Base-by-base conservation (phyloP, 2,113 vertebrate genomes). In the Alethe diademata region DNA sequence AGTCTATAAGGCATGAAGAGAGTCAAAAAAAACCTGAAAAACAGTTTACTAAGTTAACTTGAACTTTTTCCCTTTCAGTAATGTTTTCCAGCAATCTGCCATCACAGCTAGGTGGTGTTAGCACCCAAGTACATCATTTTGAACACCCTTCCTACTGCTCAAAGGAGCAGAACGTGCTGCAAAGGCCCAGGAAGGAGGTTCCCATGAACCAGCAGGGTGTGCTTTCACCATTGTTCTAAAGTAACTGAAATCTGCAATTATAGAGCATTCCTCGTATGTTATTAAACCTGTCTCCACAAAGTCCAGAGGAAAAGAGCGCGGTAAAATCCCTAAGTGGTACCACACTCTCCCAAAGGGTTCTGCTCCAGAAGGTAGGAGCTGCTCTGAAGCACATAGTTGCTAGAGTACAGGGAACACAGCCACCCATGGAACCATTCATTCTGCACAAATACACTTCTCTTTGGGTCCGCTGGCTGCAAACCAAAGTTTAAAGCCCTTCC, bases 281-380 rank as follows among this genome's bases (percentile, higher is more conserved):
- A 42, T 29, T 48, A 50, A 64, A 38, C 43, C 50, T 9, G 6
- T 25, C 45, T 18, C 33, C 54, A 40, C 22, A 24, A 51, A 48
- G 66, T 4, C 24, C 82, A 36, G 33, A 61, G 82, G 25, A 43
- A 57, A 65, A 61, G 13, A 0, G 3, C 1, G 1, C 0, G 17
- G 67, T 40, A 31, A 60, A 61, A 48, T 7, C 67, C 60, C 17
- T 1, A 2, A 48, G 58, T 2, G 42, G 19, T 3, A 11, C 26
- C 54, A 5, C 13, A 2, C 3, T 20, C 33, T 24, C 48, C 5
- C 3, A 5, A 5, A 25, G 62, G 12, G 2, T 0, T 12, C 16
- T 15, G 5, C 23, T 64, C 25, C 76, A 78, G 89, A 19, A 6
- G 0, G 22, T 0, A 0, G 1, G 31, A 76, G 60, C 1, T 15